Percentiles rank a stretch among this genome's conserved stretches.
Evolutionary conservation across 2,888 invertebrate species (phyloP).

Genomic region (Nemurella pictetii): DNA sequence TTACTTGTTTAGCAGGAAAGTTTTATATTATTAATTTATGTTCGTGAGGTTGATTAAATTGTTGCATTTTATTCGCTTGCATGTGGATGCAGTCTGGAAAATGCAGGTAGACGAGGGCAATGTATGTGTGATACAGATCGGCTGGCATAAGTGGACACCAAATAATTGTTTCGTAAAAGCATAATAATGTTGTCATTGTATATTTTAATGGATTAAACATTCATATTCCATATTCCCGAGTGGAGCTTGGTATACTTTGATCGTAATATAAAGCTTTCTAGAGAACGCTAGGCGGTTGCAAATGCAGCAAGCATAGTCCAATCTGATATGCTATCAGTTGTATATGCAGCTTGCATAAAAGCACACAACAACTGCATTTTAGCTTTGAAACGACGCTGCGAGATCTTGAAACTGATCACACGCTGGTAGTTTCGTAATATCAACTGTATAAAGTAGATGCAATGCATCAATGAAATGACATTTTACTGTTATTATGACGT

Average conservation of each 20-base stretch:
- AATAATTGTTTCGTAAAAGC: slow-evolving; percentile 17
- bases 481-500: neutral
- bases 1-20: neutral
- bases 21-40: neutral
- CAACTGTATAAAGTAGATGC: neutral
- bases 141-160: neutral
- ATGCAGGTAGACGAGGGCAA: no score
- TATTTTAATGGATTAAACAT: slow-evolving; percentile 3
- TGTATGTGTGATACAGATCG: neutral
- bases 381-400: neutral
- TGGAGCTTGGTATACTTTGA: no score
- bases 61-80: neutral
- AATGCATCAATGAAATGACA: neutral
- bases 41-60: neutral
- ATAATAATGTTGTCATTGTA: slow-evolving; percentile 25
- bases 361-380: slow-evolving; percentile 11
- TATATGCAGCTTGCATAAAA: neutral
- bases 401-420: neutral
- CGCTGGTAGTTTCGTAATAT: neutral
- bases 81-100: neutral
- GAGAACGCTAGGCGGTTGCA: neutral
- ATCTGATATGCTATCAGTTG: neutral
- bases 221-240: neutral
- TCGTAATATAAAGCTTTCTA: no score
- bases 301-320: neutral